A percentile compares a stretch with the other conserved stretches of the same genome.
Conservation (phyloP, 2,888 invertebrate species). For the Polietes domitor region DNA sequence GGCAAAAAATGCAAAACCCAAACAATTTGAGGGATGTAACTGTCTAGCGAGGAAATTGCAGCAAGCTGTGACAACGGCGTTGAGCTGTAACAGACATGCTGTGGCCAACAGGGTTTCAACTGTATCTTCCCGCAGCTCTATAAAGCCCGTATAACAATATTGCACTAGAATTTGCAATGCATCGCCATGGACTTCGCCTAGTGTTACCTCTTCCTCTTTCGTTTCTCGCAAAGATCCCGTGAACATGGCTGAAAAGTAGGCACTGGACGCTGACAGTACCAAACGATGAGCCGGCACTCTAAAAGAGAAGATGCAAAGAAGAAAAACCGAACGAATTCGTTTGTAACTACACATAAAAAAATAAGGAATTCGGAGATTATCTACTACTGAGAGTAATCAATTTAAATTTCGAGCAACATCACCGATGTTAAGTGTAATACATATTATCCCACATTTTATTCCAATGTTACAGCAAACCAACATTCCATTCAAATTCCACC, state of each 20-base stretch:
- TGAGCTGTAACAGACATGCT: conserved; percentile 92
- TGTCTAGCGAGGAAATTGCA: conserved; percentile 94
- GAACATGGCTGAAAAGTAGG: conserved; percentile 98
- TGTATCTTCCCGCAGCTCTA: conserved; percentile 93
- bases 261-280: conserved; percentile 94
- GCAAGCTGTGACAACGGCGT: conserved; percentile 93
- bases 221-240: conserved; percentile 93
- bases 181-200: conserved; percentile 92
- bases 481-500: too few species aligned
- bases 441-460: too few species aligned
- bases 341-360: too few species aligned
- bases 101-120: conserved; percentile 94
- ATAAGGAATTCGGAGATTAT: too few species aligned
- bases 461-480: too few species aligned
- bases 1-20: conserved; percentile 96
- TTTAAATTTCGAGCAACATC: too few species aligned
- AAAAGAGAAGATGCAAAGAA: conserved; percentile 46
- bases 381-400: too few species aligned
- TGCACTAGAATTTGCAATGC: conserved; percentile 91
- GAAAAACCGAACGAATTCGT: too few species aligned
- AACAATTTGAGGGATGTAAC: conserved; percentile 91
- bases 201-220: conserved; percentile 90
- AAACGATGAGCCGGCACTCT: conserved; percentile 92
- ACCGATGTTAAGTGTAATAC: too few species aligned
- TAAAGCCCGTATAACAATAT: conserved; percentile 92